Conservation (phyloP, 2,797 vertebrate genomes). For the Gallirallus australis region DNA sequence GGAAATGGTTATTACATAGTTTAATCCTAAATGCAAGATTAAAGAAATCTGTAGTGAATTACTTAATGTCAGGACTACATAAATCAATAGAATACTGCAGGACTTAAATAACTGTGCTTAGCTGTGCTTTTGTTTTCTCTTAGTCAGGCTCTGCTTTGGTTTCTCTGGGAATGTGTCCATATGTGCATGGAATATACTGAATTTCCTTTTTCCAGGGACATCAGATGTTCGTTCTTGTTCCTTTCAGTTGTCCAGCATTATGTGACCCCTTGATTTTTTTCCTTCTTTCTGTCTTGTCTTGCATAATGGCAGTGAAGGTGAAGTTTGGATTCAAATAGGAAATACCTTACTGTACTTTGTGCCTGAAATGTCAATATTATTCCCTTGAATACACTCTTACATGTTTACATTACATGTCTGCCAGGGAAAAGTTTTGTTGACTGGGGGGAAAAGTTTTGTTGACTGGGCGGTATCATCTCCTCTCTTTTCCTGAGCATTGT, state of each 20-base stretch:
- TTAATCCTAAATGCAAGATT: constrained; percentile 8
- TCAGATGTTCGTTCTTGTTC: not conserved
- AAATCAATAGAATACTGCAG: not conserved
- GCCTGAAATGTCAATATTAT: not conserved
- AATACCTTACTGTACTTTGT: not conserved
- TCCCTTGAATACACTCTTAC: not conserved
- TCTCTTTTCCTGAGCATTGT: not conserved
- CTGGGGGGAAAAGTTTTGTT: not conserved
- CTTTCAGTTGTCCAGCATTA: not conserved
- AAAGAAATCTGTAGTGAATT: constrained; percentile 3
- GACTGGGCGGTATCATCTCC: not conserved
- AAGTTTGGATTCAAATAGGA: not conserved
- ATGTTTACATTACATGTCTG: not conserved
- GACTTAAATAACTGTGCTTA: not conserved
- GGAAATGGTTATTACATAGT: not conserved
- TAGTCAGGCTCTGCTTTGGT: not conserved
- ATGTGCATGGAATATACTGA: not conserved
- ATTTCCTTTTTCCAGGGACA: not conserved
- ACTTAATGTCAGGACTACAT: not conserved
- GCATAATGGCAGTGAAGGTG: not conserved
- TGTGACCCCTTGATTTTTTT: not conserved
- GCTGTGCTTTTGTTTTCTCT: not conserved
- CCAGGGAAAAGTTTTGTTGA: not conserved
- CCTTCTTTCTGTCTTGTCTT: not conserved
- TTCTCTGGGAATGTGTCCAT: not conserved